Percentiles rank a stretch among this genome's conserved stretches.
These are phyloP conservation scores for Epistrophe grossulariae DNA, from an alignment of 2,888 invertebrate species.

Conservation along the genomic window DNA sequence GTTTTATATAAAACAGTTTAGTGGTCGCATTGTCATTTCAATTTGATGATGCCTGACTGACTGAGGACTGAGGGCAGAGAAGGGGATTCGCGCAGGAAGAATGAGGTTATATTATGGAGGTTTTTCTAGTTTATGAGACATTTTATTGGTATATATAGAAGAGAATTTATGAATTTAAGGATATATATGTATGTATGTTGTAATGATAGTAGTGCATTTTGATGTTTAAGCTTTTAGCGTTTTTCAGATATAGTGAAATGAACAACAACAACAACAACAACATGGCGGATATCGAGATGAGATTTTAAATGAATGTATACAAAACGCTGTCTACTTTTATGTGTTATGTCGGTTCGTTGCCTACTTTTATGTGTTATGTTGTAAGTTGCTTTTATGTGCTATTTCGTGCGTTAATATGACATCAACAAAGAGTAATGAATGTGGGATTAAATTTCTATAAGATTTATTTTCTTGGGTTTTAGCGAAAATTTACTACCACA, in stretches of 20 bases:
- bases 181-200: not conserved
- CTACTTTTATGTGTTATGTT: not conserved
- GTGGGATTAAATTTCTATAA: not conserved
- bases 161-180: conserved; percentile 23
- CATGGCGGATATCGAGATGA: conserved; percentile 14
- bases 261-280: conserved; percentile 6
- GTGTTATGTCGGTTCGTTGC: not conserved
- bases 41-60: conserved; percentile 62
- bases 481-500: not conserved
- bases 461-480: not conserved
- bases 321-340: not conserved
- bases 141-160: not conserved
- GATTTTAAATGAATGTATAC: not conserved
- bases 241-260: not conserved
- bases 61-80: not conserved
- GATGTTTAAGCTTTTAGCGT: conserved; percentile 11
- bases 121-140: conserved; percentile 14
- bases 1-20: conserved; percentile 66
- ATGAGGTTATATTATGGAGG: not conserved
- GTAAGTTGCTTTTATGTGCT: too few species aligned
- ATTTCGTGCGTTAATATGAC: not conserved
- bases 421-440: not conserved
- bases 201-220: conserved; percentile 7
- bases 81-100: too few species aligned
- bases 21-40: conserved; percentile 71